Percentiles rank a stretch among this genome's conserved stretches.
Conservation (phyloP, 2,888 invertebrate genomes). For the Crepidodera aurea region DNA sequence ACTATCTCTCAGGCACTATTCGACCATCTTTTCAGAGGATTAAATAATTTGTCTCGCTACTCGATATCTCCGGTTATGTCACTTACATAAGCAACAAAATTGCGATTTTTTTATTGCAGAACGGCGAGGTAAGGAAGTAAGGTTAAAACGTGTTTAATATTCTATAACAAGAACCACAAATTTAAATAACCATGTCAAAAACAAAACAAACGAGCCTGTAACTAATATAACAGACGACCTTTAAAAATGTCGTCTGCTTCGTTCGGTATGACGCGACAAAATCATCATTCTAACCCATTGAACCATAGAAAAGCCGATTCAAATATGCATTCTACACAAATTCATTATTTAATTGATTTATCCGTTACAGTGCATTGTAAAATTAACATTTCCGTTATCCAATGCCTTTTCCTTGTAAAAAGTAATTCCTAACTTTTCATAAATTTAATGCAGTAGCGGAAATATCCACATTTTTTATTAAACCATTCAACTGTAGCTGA, state of each 20-base stretch:
- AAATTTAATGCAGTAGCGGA: not conserved
- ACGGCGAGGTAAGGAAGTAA: too few relatives aligned
- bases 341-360: slow-evolving; percentile 18
- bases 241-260: not conserved
- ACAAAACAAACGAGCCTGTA: too few relatives aligned
- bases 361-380: slow-evolving; percentile 20
- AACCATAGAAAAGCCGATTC: not conserved
- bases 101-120: too few relatives aligned
- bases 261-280: not conserved
- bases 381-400: slow-evolving; percentile 21
- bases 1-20: too few relatives aligned
- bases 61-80: too few relatives aligned
- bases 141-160: too few relatives aligned
- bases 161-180: too few relatives aligned
- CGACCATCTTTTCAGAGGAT: too few relatives aligned
- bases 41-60: too few relatives aligned
- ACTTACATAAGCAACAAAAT: too few relatives aligned
- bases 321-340: slow-evolving; percentile 7
- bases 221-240: not conserved
- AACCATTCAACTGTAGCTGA: too few relatives aligned
- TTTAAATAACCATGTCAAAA: too few relatives aligned
- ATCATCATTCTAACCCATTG: not conserved
- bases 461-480: not conserved
- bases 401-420: slow-evolving; percentile 29
- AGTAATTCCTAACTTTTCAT: not conserved